Percentiles rank a stretch among this genome's conserved stretches.
These are phyloP conservation scores for Actinia equina DNA, from an alignment of 64 coral and sea anemone genomes.

Conservation along the genomic window DNA sequence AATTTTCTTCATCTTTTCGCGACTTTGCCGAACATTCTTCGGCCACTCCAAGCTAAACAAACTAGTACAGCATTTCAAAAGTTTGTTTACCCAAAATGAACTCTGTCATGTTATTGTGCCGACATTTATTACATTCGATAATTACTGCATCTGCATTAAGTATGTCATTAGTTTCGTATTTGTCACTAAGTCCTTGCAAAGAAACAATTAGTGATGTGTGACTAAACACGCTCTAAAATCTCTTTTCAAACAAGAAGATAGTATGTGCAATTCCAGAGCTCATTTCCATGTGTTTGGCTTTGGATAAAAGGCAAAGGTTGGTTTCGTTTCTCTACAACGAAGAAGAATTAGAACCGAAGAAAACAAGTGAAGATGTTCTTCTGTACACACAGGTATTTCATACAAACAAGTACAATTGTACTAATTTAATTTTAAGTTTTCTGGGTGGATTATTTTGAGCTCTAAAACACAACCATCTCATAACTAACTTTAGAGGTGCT, in stretches of 20 bases:
- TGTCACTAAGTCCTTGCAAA: not conserved
- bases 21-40: not conserved
- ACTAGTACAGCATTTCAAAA: not conserved
- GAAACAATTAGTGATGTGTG: not conserved
- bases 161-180: not conserved
- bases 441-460: not conserved
- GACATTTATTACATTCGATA: not conserved
- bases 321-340: not conserved
- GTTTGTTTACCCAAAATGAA: constrained; percentile 8
- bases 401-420: not conserved
- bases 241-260: not conserved
- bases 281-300: not conserved
- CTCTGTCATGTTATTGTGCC: not conserved
- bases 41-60: not conserved
- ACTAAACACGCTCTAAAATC: not conserved
- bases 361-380: not conserved
- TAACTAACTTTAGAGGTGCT: not conserved
- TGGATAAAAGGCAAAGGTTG: not conserved
- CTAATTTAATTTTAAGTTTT: not conserved
- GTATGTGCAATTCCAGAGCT: not conserved
- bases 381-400: not conserved
- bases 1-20: not conserved
- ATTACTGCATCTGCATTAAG: not conserved
- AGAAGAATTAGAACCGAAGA: not conserved
- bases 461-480: not conserved